These are phyloP conservation scores for Gisinianus flammeolus DNA, from an alignment of 2,888 invertebrate species.

Conservation along the genomic window DNA sequence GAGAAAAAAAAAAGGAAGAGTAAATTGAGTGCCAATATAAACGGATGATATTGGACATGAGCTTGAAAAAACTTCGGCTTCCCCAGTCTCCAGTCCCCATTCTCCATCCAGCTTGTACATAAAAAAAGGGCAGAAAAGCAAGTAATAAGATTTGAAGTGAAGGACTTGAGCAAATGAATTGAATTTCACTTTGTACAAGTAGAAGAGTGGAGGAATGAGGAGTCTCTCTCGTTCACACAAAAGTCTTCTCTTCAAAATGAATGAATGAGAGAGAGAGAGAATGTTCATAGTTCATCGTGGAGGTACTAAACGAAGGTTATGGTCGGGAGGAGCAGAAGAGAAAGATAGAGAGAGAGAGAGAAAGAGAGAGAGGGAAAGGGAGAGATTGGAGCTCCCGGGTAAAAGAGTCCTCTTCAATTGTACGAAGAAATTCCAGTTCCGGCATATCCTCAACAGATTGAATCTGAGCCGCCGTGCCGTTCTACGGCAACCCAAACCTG, in stretches of 20 bases:
- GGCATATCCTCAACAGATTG: constrained; percentile 53
- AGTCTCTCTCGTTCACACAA: neutral
- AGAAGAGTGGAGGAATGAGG: neutral
- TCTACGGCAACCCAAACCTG: too few relatives aligned
- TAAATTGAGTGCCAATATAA: constrained; percentile 25
- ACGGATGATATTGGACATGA: neutral
- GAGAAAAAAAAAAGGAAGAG: neutral
- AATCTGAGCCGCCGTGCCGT: constrained; percentile 36
- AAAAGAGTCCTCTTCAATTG: constrained; percentile 57
- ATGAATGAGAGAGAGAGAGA: neutral
- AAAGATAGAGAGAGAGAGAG: too few relatives aligned
- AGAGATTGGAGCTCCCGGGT: constrained; percentile 36
- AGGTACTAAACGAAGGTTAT: neutral
- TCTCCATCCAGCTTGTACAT: too few relatives aligned
- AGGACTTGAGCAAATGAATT: constrained; percentile 20
- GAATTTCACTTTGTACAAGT: neutral
- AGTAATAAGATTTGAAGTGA: constrained; percentile 19
- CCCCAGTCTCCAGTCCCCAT: neutral
- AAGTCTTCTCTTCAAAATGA: too few relatives aligned
- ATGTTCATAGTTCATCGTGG: neutral
- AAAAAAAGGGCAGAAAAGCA: constrained; percentile 5
- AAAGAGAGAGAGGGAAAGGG: constrained; percentile 13
- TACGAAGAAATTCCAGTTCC: constrained; percentile 56
- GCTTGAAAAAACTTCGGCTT: neutral
- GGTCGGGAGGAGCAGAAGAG: too few relatives aligned